Evolutionary conservation across 2,113 vertebrate genomes (phyloP).

Genomic region (Hyperopisus bebe): DNA sequence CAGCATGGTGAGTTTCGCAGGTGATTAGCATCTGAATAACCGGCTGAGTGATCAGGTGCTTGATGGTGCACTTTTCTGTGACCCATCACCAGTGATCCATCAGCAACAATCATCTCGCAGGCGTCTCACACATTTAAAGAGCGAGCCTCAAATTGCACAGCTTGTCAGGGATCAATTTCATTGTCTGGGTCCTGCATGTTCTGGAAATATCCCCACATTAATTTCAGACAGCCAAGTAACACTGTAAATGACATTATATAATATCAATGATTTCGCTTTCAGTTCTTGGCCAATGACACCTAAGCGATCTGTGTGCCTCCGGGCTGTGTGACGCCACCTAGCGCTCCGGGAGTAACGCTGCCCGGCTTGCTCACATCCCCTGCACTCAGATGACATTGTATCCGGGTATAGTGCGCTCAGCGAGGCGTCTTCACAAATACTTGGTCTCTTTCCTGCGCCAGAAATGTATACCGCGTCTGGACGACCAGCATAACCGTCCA

Average conservation of each 20-base stretch:
- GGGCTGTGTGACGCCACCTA: background rate
- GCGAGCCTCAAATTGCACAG: background rate
- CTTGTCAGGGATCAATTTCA: background rate
- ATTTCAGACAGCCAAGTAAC: background rate
- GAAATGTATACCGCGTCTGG: background rate
- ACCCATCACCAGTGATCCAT: background rate
- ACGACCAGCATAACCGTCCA: background rate
- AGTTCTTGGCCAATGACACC: background rate
- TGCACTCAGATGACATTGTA: background rate
- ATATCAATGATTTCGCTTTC: background rate
- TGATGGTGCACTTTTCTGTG: background rate
- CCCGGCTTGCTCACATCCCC: background rate
- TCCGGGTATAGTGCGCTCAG: background rate
- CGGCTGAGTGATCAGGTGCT: background rate
- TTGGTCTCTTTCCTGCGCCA: background rate
- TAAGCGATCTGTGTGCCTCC: background rate
- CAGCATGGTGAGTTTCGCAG: background rate
- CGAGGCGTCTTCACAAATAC: background rate
- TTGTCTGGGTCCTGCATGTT: background rate
- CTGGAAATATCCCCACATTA: background rate
- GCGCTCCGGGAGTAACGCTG: background rate
- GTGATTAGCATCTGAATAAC: background rate
- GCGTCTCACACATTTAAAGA: background rate
- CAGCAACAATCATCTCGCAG: background rate
- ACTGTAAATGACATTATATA: background rate